Percentiles rank a stretch among this genome's conserved stretches.
Evolutionary conservation across 2,888 invertebrate species (phyloP).

Genomic region (Meta bourneti): DNA sequence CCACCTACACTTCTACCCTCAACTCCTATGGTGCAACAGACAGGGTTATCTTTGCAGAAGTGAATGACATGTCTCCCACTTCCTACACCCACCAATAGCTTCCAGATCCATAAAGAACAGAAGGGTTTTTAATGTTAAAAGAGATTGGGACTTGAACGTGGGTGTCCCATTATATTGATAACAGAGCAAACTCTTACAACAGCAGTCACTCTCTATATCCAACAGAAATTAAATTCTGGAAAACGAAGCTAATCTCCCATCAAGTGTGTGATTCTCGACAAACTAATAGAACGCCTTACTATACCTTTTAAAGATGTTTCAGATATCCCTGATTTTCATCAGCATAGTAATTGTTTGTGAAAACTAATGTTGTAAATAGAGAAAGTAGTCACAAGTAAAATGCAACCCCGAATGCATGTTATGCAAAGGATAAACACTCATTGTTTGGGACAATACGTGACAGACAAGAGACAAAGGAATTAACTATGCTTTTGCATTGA

Average conservation of each 20-base stretch:
- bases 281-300: no score
- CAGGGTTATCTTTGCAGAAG: background rate
- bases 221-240: background rate
- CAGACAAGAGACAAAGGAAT: background rate
- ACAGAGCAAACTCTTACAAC: background rate
- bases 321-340: background rate
- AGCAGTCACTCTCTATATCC: background rate
- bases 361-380: background rate
- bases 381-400: conserved; percentile 3
- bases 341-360: background rate
- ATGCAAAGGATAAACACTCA: background rate
- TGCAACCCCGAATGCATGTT: no score
- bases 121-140: conserved; percentile 1
- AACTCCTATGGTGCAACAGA: conserved; percentile 18
- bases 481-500: background rate
- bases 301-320: background rate
- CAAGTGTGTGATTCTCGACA: background rate
- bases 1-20: background rate
- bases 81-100: conserved; percentile 30
- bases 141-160: background rate
- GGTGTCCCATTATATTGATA: conserved; percentile 4
- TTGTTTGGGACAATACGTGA: conserved; percentile 8
- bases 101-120: conserved; percentile 9
- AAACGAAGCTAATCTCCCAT: background rate
- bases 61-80: conserved; percentile 27